Percentiles rank a stretch among this genome's conserved stretches.
phyloP scores from a whole-genome alignment of 2,113 vertebrate genomes.

The Haliaeetus leucogaster region DNA sequence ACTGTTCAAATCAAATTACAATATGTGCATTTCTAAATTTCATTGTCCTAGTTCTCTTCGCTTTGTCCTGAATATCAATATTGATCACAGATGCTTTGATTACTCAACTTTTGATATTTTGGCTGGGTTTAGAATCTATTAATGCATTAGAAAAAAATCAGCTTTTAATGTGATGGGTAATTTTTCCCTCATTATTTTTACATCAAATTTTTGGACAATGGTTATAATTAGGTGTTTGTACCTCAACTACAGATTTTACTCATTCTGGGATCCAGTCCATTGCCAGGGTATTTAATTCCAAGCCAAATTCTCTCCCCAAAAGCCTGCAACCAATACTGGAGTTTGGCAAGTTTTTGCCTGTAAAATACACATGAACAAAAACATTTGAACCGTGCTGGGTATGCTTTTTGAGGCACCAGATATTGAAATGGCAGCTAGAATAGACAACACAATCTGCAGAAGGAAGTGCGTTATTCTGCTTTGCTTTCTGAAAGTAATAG shows the following conservation, averaged over 20 bases:
- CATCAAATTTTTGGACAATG: neutral
- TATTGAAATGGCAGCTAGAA: neutral
- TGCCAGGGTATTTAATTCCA: neutral
- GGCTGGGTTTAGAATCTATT: neutral
- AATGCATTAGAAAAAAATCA: neutral
- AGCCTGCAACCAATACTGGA: neutral
- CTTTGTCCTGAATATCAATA: neutral
- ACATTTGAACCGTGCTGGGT: neutral
- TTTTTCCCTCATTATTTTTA: neutral
- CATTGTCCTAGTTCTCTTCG: neutral
- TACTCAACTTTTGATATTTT: neutral
- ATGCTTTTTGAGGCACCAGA: neutral
- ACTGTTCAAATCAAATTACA: constrained; percentile 25
- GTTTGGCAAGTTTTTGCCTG: neutral
- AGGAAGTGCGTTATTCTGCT: neutral
- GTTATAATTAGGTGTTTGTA: neutral
- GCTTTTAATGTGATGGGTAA: neutral
- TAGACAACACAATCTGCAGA: neutral
- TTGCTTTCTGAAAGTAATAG: neutral
- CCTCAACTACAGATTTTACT: neutral
- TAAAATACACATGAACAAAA: neutral
- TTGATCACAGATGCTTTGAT: neutral
- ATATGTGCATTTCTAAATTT: neutral
- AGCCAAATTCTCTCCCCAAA: neutral
- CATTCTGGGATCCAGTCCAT: neutral